phyloP scores from a whole-genome alignment of 2,113 vertebrate species.

The Raja brachyura region DNA sequence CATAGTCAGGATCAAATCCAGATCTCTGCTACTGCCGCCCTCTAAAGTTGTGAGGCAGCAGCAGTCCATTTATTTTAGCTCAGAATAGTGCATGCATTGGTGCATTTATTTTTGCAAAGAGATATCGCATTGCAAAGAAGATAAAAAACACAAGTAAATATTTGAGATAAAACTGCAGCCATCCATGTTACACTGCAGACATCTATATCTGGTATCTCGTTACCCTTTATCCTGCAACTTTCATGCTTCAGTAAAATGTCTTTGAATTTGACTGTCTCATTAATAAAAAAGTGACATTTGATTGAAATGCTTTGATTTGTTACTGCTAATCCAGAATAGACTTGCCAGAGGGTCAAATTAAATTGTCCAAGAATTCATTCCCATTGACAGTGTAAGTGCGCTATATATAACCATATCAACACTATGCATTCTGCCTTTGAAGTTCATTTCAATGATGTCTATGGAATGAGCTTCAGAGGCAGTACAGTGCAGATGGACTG shows the following conservation, averaged over 20 bases:
- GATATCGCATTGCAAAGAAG: not conserved
- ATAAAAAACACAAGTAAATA: not conserved
- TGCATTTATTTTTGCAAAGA: not conserved
- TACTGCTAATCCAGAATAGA: not conserved
- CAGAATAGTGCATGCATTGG: not conserved
- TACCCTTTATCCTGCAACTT: not conserved
- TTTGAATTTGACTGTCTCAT: not conserved
- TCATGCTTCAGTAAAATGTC: not conserved
- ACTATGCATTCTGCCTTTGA: no score
- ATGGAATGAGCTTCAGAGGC: no score
- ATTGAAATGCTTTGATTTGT: not conserved
- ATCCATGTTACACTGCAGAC: not conserved
- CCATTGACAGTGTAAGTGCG: no score
- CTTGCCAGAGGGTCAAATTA: not conserved
- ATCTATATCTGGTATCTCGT: not conserved
- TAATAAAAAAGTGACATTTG: slow-evolving; percentile 5
- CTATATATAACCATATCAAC: no score
- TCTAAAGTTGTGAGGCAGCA: no score
- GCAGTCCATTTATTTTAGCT: no score
- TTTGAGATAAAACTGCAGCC: not conserved
- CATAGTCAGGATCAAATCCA: no score
- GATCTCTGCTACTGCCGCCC: no score
- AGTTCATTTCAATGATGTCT: no score
- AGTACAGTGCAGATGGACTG: no score
- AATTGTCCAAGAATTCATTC: no score